These are phyloP conservation scores for Bujurquina vittata DNA, from an alignment of 2,113 vertebrate genomes.

Conservation along the genomic window DNA sequence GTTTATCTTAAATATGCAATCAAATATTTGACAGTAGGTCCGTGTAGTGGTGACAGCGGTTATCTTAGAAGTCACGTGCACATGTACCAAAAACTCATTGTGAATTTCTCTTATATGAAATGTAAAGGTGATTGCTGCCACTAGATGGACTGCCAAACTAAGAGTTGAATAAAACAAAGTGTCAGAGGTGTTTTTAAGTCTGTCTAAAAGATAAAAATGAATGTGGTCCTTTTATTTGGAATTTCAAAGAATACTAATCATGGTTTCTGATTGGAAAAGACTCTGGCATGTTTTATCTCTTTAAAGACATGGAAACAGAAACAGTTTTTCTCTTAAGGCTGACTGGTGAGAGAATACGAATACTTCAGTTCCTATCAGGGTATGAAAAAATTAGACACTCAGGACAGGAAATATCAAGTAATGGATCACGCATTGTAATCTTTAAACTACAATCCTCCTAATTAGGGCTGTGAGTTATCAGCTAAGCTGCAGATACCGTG, in stretches of 20 bases:
- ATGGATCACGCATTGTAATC: slow-evolving; percentile 43
- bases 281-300: slow-evolving; percentile 36
- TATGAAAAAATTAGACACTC: slow-evolving; percentile 35
- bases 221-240: not conserved
- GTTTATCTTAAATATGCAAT: slow-evolving; percentile 5
- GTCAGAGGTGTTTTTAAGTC: slow-evolving; percentile 26
- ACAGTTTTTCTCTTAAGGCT: not conserved
- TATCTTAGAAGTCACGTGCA: not conserved
- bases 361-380: slow-evolving; percentile 24
- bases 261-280: slow-evolving; percentile 17
- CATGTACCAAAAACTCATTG: not conserved
- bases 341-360: slow-evolving; percentile 39
- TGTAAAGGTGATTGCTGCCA: slow-evolving; percentile 46
- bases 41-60: not conserved
- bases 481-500: slow-evolving; percentile 34
- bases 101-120: slow-evolving; percentile 11
- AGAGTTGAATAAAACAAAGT: slow-evolving; percentile 29
- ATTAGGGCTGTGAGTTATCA: slow-evolving; percentile 39
- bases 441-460: slow-evolving; percentile 36
- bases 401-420: slow-evolving; percentile 44
- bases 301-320: slow-evolving; percentile 29
- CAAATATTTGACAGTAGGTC: not conserved
- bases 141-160: slow-evolving; percentile 60
- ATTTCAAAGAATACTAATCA: slow-evolving; percentile 33
- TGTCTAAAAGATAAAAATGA: slow-evolving; percentile 18